Evolutionary conservation across 2,113 vertebrate genomes (phyloP).

Genomic region (Caracal caracal): DNA sequence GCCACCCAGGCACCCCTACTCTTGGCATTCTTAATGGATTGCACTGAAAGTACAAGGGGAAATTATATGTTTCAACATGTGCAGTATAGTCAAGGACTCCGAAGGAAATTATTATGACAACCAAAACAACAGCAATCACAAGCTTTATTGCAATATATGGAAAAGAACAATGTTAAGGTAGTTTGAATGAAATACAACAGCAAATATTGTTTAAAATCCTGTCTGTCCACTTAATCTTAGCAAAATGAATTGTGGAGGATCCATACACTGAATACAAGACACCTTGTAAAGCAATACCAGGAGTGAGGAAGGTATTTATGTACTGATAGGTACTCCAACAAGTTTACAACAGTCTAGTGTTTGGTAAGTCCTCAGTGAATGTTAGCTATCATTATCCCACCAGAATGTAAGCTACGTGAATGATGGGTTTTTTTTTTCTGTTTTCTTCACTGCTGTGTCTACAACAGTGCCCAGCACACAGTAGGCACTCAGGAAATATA

Average conservation of each 20-base stretch:
- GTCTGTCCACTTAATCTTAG: background rate
- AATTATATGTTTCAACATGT: background rate
- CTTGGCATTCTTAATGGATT: background rate
- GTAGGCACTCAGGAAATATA: background rate
- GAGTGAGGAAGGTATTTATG: background rate
- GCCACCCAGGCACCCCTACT: too few relatives aligned
- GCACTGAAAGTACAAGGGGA: background rate
- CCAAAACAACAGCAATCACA: background rate
- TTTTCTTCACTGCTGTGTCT: background rate
- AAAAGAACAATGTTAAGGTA: background rate
- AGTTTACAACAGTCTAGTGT: background rate
- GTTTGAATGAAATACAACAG: background rate
- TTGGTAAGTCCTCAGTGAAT: background rate
- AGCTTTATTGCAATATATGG: background rate
- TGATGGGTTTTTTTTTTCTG: background rate
- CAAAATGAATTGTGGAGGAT: background rate
- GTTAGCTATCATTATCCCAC: background rate
- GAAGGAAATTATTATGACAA: background rate
- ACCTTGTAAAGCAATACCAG: background rate
- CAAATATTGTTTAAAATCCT: background rate
- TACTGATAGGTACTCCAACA: background rate
- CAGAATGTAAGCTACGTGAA: background rate
- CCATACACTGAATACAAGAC: background rate
- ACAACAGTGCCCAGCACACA: background rate
- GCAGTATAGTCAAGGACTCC: background rate